Evolutionary conservation across 2,888 invertebrate genomes (phyloP).

Genomic region (Suillia variegata): DNA sequence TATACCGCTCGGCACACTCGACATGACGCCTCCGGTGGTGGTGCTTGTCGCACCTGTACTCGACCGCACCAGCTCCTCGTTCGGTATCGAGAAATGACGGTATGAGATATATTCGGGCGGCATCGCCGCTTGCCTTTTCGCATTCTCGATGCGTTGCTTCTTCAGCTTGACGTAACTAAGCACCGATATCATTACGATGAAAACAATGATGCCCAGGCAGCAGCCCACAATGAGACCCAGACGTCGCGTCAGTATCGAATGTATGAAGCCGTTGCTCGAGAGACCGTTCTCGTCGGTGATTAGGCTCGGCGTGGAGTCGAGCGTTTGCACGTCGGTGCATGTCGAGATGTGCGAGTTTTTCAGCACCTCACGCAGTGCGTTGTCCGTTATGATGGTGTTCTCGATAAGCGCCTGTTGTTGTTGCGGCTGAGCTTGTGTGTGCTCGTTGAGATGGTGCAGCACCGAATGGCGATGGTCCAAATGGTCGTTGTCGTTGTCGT

Average conservation of each 20-base stretch:
- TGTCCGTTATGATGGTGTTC: conserved; percentile 68
- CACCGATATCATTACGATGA: conserved; percentile 81
- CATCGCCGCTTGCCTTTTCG: conserved; percentile 72
- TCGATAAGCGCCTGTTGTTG: conserved; percentile 45
- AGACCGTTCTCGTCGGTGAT: conserved; percentile 65
- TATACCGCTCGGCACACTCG: conserved; percentile 59
- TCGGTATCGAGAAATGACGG: conserved; percentile 73
- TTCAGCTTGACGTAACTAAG: conserved; percentile 84
- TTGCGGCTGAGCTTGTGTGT: conserved; percentile 33
- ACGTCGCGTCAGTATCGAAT: conserved; percentile 78
- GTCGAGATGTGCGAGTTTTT: conserved; percentile 76
- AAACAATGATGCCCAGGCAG: conserved; percentile 84
- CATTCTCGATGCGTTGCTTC: conserved; percentile 74
- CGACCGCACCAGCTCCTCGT: conserved; percentile 64
- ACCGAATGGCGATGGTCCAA: conserved; percentile 28
- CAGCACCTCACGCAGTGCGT: conserved; percentile 64
- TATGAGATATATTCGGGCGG: conserved; percentile 84
- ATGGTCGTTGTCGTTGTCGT: conserved; percentile 17
- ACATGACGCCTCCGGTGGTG: conserved; percentile 44
- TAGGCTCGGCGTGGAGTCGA: conserved; percentile 72
- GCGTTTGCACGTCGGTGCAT: conserved; percentile 77
- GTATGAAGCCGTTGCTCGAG: conserved; percentile 72
- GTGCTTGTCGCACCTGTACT: conserved; percentile 25
- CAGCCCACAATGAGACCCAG: conserved; percentile 85
- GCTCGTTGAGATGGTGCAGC: conserved; percentile 10